Evolutionary conservation across 1,140 invertebrate species (phyloP), one percentile per base, ranked within the genome.

Genomic region (Philopotamus ludificatus): DNA sequence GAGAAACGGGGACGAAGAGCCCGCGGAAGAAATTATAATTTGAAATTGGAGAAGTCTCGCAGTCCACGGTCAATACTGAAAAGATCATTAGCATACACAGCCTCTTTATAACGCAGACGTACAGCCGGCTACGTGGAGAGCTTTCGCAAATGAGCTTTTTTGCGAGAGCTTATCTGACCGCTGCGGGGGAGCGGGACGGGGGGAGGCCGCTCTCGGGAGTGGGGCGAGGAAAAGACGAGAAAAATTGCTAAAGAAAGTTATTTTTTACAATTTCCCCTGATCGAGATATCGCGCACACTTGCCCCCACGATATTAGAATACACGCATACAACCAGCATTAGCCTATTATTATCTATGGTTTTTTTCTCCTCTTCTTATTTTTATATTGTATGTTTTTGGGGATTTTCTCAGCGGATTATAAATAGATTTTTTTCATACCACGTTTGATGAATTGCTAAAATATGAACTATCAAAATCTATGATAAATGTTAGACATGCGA

Each of bases 41-140:
- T 70, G 67, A 70, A 70, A 70, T 70, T 57, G 67, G 59, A 70
- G 63, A 70, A 68, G 25, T 65, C 55, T 60, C 53, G 44, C 55
- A 51, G 59, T 63, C 54, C 44, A 63, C 67, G 67, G 67, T 66
- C 67, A 70, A 70, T 70, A 70, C 67, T 68, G 63, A 64, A 70
- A 58, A 66, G 64, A 70, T 70, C 67, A 70, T 70, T 70, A 70
- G 67, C 67, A 70, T 70, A 70, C n/a, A n/a, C 59, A 58, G 28
- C 59, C 64, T 65, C 60, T 63, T 53, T 58, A 50, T 50, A 58
- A 58, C 55, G 44, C 41, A 51, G 20, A 10, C 22, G 28, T 47
- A 58, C 23, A 54, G 15, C 49, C 62, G 22, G 51, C 42, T 16
- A 20, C 44, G 51, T 54, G 51, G 15, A 26, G 57, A 65, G 59